Base-by-base conservation (phyloP, 1,140 invertebrate species). In the Oncopodura yosiiana region DNA sequence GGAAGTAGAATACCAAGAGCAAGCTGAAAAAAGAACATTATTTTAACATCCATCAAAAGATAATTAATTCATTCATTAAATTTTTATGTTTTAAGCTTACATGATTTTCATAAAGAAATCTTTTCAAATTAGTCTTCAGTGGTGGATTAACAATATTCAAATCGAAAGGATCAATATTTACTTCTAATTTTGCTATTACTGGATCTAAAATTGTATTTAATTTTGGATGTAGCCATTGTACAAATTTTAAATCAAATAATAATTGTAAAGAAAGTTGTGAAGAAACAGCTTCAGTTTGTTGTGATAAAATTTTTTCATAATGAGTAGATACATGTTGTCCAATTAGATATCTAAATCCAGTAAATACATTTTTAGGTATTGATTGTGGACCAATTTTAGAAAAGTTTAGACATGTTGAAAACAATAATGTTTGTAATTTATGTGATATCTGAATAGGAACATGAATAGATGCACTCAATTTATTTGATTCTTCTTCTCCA, bases 101-200 rank as follows among this genome's bases (percentile, higher is more conserved):
- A 30, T 64, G 62, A 30, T 56, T 64, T 57, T 64, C 62, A 30
- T 60, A 63, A 3, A 63, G 37, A 41, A 61, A 63, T 36, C 56
- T 30, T 46, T 63, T 63, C 26, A 63, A 42, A 37, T 63, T 63
- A 3, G 24, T 18, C 11, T 49, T 58, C 3, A 63, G n/a, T 26
- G 36, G 37, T 8, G 58, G 48, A 45, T 42, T 37, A 16, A 60
- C 52, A 56, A 63, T 63, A 16, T 63, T 56, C 52, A 57, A 51
- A 34, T 63, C 62, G 50, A 63, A 63, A 0, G 62, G 62, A 36
- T 63, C 62, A 27, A 63, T 53, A 12, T 46, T 8, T 24, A 6
- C 34, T 38, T 58, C 19, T 18, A 62, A 45, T 19, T 56, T 50
- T 3, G 26, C 19, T 0, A 50, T 4, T 12, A 59, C 19, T n/a